Percentiles rank a stretch among this genome's conserved stretches.
phyloP scores from a whole-genome alignment of 2,888 invertebrate genomes.

The Acrocyrtus sp. region DNA sequence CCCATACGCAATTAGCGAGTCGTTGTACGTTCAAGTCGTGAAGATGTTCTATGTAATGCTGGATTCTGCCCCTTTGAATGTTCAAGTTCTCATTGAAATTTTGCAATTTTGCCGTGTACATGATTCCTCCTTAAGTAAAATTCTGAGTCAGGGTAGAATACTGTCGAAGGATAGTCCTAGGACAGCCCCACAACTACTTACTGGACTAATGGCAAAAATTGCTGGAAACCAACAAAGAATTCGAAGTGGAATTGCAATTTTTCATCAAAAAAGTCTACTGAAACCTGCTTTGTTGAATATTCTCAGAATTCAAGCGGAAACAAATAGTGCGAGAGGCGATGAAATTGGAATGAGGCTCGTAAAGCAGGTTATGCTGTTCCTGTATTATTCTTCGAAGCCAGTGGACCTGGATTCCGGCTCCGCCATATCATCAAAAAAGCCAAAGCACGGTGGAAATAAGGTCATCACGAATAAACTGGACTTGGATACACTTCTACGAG shows the following conservation, averaged over 20 bases:
- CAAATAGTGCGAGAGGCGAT: slow-evolving; percentile 15
- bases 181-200: slow-evolving; percentile 38
- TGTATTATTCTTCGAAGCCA: slow-evolving; percentile 52
- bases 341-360: slow-evolving; percentile 38
- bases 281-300: slow-evolving; percentile 41
- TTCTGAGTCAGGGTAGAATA: slow-evolving; percentile 21
- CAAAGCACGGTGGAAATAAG: slow-evolving; percentile 3
- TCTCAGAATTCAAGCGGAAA: slow-evolving; percentile 47
- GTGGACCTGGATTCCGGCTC: not conserved
- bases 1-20: slow-evolving; percentile 34
- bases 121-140: slow-evolving; percentile 43
- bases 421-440: not conserved
- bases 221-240: slow-evolving; percentile 46
- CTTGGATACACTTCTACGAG: slow-evolving; percentile 24
- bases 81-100: slow-evolving; percentile 56
- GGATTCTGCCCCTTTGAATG: slow-evolving; percentile 53
- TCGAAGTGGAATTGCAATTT: slow-evolving; percentile 39
- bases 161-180: slow-evolving; percentile 5
- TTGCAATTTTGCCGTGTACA: slow-evolving; percentile 34
- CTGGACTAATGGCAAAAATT: slow-evolving; percentile 54
- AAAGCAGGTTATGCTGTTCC: slow-evolving; percentile 50
- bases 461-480: slow-evolving; percentile 46
- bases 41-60: slow-evolving; percentile 59
- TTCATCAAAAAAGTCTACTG: slow-evolving; percentile 6
- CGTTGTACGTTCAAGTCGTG: slow-evolving; percentile 53